Evolutionary conservation across 1,140 invertebrate genomes (phyloP), one percentile per base, ranked within the genome.

Genomic region (Diorhabda elongata): DNA sequence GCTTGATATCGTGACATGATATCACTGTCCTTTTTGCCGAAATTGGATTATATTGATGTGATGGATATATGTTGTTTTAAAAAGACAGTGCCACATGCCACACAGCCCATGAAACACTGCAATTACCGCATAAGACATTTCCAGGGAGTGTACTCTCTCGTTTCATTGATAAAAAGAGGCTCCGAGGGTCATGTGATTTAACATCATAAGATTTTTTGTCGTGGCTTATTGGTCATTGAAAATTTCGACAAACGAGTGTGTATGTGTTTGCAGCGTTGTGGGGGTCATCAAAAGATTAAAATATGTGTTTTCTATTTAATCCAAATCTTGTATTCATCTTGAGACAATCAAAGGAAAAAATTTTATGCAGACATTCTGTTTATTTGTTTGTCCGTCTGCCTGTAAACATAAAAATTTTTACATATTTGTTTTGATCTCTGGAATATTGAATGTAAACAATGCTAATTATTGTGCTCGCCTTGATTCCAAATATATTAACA

Each of bases 11-110:
- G 61, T 65, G 58, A 67, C 60, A 61, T 66, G 64, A 66, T 70
- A 66, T 56, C 58, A 62, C 64, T 61, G 69, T 70, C 42, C 58
- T 62, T 69, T 56, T 44, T 70, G 44, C 69, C 58, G 11, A 70
- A 70, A 70, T 70, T 66, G 69, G 64, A 66, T 70, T 57, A 66
- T 66, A 66, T 70, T 70, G 58, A 59, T 11, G 58, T 59, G 58
- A n/a, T n/a, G n/a, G n/a, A n/a, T n/a, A 59, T 11, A 59, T 59
- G 7, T 59, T 2, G 2, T 52, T 3, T 3, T 8, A 2, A 4
- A 6, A 52, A 52, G 47, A 3, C 2, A 4, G 47, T 52, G 47
- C 47, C 4, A 52, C 47, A 52, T 52, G 47, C 47, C 47, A 52
- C 4, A 52, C 47, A 52, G 2, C n/a, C 47, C 47, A 52, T 52